These are phyloP conservation scores for Ridgeia piscesae DNA, from an alignment of 1,140 invertebrate species.

Conservation along the genomic window DNA sequence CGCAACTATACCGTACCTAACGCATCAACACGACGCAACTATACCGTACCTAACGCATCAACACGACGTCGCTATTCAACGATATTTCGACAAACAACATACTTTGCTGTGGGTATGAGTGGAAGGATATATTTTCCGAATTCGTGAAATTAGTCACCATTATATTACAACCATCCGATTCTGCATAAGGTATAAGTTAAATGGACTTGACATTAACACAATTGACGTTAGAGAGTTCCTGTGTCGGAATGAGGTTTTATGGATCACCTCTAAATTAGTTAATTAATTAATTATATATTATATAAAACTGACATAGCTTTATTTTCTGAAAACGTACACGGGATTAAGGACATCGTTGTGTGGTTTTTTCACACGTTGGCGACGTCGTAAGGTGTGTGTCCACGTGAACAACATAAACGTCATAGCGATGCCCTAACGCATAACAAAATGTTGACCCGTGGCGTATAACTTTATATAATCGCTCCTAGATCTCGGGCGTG, in stretches of 20 bases:
- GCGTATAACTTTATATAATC: not conserved
- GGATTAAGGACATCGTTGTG: not conserved
- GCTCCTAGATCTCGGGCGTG: not conserved
- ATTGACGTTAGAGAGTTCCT: not conserved
- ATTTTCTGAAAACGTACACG: not conserved
- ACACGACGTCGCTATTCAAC: no score
- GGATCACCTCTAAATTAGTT: not conserved
- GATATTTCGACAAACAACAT: no score
- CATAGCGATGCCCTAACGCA: not conserved
- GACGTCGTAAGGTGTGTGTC: not conserved
- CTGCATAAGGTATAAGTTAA: not conserved
- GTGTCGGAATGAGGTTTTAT: not conserved
- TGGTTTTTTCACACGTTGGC: not conserved
- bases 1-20: no score
- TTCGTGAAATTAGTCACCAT: not conserved
- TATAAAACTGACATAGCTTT: not conserved
- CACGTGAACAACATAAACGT: not conserved
- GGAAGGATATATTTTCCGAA: not conserved
- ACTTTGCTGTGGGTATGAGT: not conserved
- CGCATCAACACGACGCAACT: no score
- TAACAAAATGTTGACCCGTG: not conserved
- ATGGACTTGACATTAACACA: not conserved
- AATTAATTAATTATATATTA: no score
- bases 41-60: no score
- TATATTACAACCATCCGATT: not conserved